Evolutionary conservation across 2,888 invertebrate genomes (phyloP).

Genomic region (Lepidocyrtoides sp.): DNA sequence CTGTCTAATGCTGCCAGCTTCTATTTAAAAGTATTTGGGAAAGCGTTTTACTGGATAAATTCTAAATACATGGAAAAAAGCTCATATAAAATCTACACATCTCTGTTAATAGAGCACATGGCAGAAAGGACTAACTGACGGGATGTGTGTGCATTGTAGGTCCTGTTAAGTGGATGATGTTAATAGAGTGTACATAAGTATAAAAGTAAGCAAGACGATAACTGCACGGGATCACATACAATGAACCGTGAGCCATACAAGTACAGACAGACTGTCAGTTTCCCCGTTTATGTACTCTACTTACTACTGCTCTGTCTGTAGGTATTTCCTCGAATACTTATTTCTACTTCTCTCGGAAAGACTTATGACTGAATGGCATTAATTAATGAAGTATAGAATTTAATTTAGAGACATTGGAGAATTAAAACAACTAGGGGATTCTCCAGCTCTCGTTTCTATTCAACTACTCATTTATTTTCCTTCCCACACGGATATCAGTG

Average conservation of each 20-base stretch:
- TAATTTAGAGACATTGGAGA: conserved; percentile 85
- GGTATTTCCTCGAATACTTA: conserved; percentile 23
- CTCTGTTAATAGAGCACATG: conserved; percentile 66
- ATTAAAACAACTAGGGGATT: conserved; percentile 85
- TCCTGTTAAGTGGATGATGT: conserved; percentile 70
- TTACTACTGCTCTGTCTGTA: neutral
- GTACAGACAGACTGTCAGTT: neutral
- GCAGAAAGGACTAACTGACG: neutral
- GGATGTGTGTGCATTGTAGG: neutral
- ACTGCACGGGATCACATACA: conserved; percentile 59
- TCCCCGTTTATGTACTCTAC: neutral
- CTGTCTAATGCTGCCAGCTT: neutral
- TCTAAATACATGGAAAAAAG: neutral
- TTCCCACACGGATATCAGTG: conserved; percentile 53
- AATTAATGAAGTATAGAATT: conserved; percentile 86
- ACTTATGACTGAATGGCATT: conserved; percentile 85
- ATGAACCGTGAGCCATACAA: conserved; percentile 44
- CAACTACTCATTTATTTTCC: conserved; percentile 72
- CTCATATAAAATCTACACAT: neutral
- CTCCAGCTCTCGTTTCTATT: conserved; percentile 70
- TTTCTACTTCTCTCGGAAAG: conserved; percentile 51
- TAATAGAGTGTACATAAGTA: conserved; percentile 75
- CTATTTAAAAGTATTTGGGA: neutral
- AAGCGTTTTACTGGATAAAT: neutral
- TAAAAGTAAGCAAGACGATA: conserved; percentile 72